Evolutionary conservation across 1,140 invertebrate species (phyloP).

Genomic region (Heterodera carotae): DNA sequence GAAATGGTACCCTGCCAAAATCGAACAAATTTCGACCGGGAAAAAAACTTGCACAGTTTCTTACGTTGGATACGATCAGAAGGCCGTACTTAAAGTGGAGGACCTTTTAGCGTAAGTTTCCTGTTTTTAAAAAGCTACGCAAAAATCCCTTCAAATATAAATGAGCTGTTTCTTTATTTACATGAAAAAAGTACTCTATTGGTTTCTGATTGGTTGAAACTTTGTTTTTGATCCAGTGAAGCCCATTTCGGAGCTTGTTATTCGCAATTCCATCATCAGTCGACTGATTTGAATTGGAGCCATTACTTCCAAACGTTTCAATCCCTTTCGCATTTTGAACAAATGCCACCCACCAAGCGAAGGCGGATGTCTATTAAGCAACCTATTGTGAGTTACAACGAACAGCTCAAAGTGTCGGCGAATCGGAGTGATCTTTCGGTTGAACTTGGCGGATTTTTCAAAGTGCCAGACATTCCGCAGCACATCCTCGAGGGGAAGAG

Average conservation of each 20-base stretch:
- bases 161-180: background rate
- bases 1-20: conserved; percentile 46
- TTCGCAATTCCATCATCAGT: background rate
- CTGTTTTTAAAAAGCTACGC: background rate
- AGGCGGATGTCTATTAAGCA: background rate
- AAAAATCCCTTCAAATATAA: conserved; percentile 3
- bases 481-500: background rate
- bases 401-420: background rate
- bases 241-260: background rate
- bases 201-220: background rate
- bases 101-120: conserved; percentile 45
- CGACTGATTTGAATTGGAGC: background rate
- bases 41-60: conserved; percentile 36
- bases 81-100: conserved; percentile 38
- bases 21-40: conserved; percentile 14
- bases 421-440: background rate
- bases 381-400: background rate
- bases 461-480: conserved; percentile 10
- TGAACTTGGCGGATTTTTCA: background rate
- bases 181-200: background rate
- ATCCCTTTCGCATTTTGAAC: background rate
- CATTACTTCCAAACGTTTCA: background rate
- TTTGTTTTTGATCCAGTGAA: background rate
- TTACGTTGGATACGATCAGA: conserved; percentile 48
- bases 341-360: background rate